Conservation (phyloP, 1,140 invertebrate species). For the Dysdera silvatica region DNA sequence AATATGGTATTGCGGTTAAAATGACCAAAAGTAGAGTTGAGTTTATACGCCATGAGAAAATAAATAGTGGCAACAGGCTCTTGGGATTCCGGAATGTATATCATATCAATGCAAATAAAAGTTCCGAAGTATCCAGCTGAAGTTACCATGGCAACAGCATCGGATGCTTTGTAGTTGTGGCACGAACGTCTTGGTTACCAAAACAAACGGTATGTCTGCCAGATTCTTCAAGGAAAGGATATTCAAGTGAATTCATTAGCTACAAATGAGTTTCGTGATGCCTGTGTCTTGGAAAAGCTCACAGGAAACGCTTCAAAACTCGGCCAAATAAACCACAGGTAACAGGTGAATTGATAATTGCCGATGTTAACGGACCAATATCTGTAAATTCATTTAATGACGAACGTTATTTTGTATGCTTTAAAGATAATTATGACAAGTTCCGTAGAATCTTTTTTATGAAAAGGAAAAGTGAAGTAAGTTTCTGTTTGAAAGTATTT, state of each 20-base stretch:
- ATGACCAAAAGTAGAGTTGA: neutral
- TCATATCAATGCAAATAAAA: too few species aligned
- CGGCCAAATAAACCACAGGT: neutral
- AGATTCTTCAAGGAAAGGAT: neutral
- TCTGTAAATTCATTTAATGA: neutral
- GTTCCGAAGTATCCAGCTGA: too few species aligned
- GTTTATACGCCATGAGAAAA: neutral
- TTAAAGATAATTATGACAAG: neutral
- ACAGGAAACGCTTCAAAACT: neutral
- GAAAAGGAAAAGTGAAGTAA: too few species aligned
- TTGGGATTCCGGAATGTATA: too few species aligned
- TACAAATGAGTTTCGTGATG: slow-evolving; percentile 4
- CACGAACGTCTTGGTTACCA: slow-evolving; percentile 4
- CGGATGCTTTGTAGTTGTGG: too few species aligned
- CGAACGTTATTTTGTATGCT: neutral
- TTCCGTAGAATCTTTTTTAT: neutral
- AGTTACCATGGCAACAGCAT: too few species aligned
- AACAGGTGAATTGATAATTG: neutral
- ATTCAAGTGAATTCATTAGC: neutral
- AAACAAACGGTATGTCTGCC: neutral
- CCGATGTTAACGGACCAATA: neutral
- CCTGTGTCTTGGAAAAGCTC: slow-evolving; percentile 1
- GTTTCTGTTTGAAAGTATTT: too few species aligned
- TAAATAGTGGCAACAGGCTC: neutral
- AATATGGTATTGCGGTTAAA: neutral